Evolutionary conservation across 2,797 vertebrate genomes (phyloP), one percentile per base, ranked within the genome.

Genomic region (Lerista edwardsae): DNA sequence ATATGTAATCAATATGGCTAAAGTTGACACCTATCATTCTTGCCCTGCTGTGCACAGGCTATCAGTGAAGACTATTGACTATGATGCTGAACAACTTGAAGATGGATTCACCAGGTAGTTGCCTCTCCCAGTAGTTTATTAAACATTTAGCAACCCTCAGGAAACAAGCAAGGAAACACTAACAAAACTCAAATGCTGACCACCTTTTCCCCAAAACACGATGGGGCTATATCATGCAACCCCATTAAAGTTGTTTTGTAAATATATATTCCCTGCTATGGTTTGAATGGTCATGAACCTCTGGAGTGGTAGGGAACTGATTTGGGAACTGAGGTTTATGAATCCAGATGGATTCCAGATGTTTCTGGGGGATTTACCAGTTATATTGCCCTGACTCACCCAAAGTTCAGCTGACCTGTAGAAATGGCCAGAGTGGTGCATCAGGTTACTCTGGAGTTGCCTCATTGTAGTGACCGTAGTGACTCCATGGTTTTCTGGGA

Each of bases 71-170:
- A 87, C 92, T 23, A 79, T 75, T 0, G 96, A 97, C 23, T 96
- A 97, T 57, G 97, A 98, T 75, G 95, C 97, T 0, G 93, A 96
- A 61, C 94, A 89, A 81, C 90, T 96, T 79, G 97, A 97, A 94
- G 98, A 98, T 62, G 96, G 97, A 84, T 94, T 93, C 84, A 94
- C 95, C 97, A 98, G 98, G 98, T 97, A 94, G 92, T 31, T 9
- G 1, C 14, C 68, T 65, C 39, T n/a, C 17, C 65, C 17, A 79
- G 41, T 4, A n/a, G 23, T 27, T n/a, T 62, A n/a, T 19, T 23
- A 23, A n/a, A 12, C 7, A 34, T 57, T 19, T 57, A 14, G 51
- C 17, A 29, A 19, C 23, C 4, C 4, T 14, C 27, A 41, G 11
- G 44, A 47, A 72, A n/a, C 41, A 55, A 47, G 9, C 14, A 36